These are phyloP conservation scores for Bombus sylvicola DNA, from an alignment of 1,140 invertebrate species.

Conservation along the genomic window DNA sequence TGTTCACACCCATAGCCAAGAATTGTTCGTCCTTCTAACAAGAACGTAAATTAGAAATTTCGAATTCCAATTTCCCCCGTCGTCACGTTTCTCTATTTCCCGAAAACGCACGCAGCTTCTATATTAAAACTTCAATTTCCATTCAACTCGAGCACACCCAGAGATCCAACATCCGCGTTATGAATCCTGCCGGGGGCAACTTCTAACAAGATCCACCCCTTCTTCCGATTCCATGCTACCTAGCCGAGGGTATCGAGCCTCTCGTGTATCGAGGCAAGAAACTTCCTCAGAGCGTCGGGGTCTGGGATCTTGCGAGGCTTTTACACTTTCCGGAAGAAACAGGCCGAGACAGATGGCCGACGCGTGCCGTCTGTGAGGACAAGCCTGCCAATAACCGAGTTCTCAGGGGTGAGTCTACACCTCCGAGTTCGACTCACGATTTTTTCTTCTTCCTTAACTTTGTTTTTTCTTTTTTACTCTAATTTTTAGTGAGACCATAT, in stretches of 20 bases:
- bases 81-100: not conserved
- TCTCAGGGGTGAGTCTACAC: not conserved
- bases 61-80: not conserved
- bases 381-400: slow-evolving; percentile 66
- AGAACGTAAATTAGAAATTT: not conserved
- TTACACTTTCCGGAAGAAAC: slow-evolving; percentile 58
- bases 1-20: not conserved
- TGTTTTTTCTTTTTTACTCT: not conserved
- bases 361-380: slow-evolving; percentile 71
- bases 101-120: not conserved
- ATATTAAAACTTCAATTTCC: slow-evolving; percentile 34
- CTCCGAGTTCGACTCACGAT: not conserved
- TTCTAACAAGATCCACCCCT: slow-evolving; percentile 6
- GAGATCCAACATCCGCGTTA: slow-evolving; percentile 13
- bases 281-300: not conserved
- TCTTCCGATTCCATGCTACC: slow-evolving; percentile 11
- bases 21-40: not conserved
- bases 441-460: slow-evolving; percentile 23
- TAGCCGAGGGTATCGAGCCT: not conserved
- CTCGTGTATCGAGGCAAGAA: slow-evolving; percentile 28
- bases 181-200: slow-evolving; percentile 24
- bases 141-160: slow-evolving; percentile 11
- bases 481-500: no score
- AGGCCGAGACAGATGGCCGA: slow-evolving; percentile 68
- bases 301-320: slow-evolving; percentile 48